These are phyloP conservation scores for Drosophila mojavensis DNA, from an alignment of 1,140 invertebrate genomes.

Conservation along the genomic window DNA sequence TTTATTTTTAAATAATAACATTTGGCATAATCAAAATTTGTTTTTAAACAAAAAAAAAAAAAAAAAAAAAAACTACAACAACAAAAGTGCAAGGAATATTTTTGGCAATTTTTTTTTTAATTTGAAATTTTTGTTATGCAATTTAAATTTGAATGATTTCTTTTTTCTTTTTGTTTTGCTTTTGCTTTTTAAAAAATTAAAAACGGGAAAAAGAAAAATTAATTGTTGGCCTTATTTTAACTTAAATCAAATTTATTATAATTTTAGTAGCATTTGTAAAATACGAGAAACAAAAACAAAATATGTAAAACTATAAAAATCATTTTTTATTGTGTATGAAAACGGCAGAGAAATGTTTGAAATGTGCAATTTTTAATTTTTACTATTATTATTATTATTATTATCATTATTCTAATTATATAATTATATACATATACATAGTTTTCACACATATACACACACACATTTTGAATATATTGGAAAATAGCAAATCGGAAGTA, in stretches of 20 bases:
- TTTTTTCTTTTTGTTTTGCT: conserved; percentile 39
- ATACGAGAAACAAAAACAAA: conserved; percentile 52
- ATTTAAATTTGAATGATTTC: conserved; percentile 39
- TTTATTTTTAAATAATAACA: conserved; percentile 23
- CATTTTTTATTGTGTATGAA: conserved; percentile 56
- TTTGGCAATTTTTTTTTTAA: conserved; percentile 60
- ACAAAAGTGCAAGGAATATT: conserved; percentile 62
- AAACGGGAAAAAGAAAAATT: conserved; percentile 7
- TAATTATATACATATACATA: conserved; percentile 22
- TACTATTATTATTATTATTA: conserved; percentile 62
- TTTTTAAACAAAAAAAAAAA: conserved; percentile 46
- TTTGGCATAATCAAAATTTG: conserved; percentile 73
- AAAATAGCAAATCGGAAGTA: conserved; percentile 23
- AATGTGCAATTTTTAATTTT: conserved; percentile 80
- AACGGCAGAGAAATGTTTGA: conserved; percentile 60
- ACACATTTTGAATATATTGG: conserved; percentile 43
- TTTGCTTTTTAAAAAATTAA: conserved; percentile 41
- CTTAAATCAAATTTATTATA: conserved; percentile 80
- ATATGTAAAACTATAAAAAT: conserved; percentile 45
- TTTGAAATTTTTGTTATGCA: conserved; percentile 49
- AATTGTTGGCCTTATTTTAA: conserved; percentile 81
- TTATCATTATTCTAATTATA: conserved; percentile 5
- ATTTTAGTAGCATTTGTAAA: conserved; percentile 70
- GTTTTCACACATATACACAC: conserved; percentile 48
- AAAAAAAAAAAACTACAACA: conserved; percentile 27